Evolutionary conservation across 64 coral and sea anemone species (phyloP), one percentile per base, ranked within the genome.

Genomic region (Stichodactyla mertensii): DNA sequence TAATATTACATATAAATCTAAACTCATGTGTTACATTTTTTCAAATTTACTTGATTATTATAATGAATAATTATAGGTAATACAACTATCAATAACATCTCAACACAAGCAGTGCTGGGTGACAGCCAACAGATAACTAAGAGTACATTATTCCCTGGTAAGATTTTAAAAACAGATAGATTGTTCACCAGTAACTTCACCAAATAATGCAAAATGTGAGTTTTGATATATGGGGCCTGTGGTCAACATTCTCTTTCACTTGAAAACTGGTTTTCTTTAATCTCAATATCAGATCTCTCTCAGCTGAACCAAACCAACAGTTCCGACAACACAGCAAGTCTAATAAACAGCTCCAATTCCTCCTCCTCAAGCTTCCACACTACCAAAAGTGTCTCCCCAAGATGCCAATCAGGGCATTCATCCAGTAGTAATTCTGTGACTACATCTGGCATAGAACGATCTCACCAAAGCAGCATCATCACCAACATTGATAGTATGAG

Each of bases 51-150:
- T 45, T 45, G 36, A 45, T 45, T 45, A 45, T 45, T 45, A 45
- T 45, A 45, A 45, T 45, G 36, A 45, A 45, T 45, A 45, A 45
- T 45, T 45, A 45, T 45, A 66, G 62, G 62, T n/a, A 66, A 66
- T n/a, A 66, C 19, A 45, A 53, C 86, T 2, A 19, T 56, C 16
- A 77, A 88, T 4, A 57, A 82, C 24, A 60, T 61, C 74, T 82
- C 77, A 19, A 89, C 88, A 2, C 54, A 64, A 80, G 88, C 88
- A 51, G 31, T 80, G 0, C 24, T 89, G 20, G 88, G 88, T 26
- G 88, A 89, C 58, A 89, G 88, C 51, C 60, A 78, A 9, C 78
- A 79, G 19, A 89, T 79, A 6, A 71, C 88, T 27, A 61, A 57
- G 7, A 89, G 80, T 66, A 6, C 61, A n/a, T 13, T 55, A 52